These are phyloP conservation scores for Liparis tanakae DNA, from an alignment of 2,797 vertebrate genomes.

Conservation along the genomic window DNA sequence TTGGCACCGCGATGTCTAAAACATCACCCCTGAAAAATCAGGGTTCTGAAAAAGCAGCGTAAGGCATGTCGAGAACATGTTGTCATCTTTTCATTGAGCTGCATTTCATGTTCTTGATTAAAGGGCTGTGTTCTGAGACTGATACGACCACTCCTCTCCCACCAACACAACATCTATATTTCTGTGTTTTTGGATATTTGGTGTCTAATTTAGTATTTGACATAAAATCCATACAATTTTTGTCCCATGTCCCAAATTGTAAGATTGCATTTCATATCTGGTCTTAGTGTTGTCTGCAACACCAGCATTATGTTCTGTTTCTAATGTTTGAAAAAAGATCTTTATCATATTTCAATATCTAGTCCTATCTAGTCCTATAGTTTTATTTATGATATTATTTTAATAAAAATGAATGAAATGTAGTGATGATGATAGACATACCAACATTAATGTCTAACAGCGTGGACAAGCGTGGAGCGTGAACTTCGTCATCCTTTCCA, in stretches of 20 bases:
- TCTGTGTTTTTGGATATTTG: not conserved
- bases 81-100: not conserved
- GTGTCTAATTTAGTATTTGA: too few species aligned
- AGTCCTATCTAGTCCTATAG: too few species aligned
- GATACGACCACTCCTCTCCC: not conserved
- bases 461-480: conserved; percentile 63
- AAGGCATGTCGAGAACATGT: not conserved
- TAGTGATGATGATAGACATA: conserved; percentile 52
- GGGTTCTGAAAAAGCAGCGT: conserved; percentile 51
- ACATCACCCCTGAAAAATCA: conserved; percentile 54
- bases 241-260: too few species aligned
- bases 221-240: too few species aligned
- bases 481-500: conserved; percentile 54
- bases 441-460: conserved; percentile 73
- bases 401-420: not conserved
- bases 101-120: not conserved
- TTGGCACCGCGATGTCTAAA: conserved; percentile 72
- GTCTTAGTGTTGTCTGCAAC: not conserved
- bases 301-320: not conserved
- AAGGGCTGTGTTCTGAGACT: not conserved
- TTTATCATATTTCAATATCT: not conserved
- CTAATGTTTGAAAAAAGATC: not conserved
- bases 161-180: not conserved
- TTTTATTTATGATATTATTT: too few species aligned
- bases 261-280: too few species aligned